Percentiles rank a stretch among this genome's conserved stretches.
These are phyloP conservation scores for Luffia ferchaultella DNA, from an alignment of 2,888 invertebrate genomes.

Conservation along the genomic window DNA sequence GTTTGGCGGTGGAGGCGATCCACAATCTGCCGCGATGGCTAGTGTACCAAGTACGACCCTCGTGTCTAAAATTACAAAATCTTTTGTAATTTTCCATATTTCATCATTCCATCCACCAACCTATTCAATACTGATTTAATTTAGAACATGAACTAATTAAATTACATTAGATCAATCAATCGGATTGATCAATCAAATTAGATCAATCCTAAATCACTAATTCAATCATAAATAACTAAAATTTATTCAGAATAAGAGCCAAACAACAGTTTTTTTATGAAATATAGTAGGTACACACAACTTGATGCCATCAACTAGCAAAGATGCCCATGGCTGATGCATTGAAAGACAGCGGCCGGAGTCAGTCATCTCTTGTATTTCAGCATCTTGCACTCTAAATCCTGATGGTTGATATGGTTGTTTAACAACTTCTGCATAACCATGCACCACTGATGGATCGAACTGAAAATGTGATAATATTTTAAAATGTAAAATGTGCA, in stretches of 20 bases:
- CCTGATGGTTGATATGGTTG: constrained; percentile 14
- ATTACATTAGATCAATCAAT: too few relatives aligned
- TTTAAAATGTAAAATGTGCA: too few relatives aligned
- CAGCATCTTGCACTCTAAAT: constrained; percentile 76
- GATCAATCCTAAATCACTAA: too few relatives aligned
- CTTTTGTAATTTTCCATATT: too few relatives aligned
- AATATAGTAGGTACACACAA: too few relatives aligned
- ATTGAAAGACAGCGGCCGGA: constrained; percentile 89
- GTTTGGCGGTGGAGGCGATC: constrained; percentile 90
- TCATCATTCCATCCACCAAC: too few relatives aligned
- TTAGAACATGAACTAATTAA: too few relatives aligned
- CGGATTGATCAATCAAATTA: too few relatives aligned
- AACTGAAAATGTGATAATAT: constrained; percentile 31
- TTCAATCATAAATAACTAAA: too few relatives aligned
- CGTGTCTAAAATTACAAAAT: constrained; percentile 85
- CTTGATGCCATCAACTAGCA: constrained; percentile 93
- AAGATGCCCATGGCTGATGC: constrained; percentile 96
- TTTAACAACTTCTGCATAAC: constrained; percentile 17
- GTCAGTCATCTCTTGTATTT: constrained; percentile 84
- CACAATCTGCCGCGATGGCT: constrained; percentile 91
- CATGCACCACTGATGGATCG: constrained; percentile 27
- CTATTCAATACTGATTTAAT: too few relatives aligned
- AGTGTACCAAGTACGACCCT: constrained; percentile 94
- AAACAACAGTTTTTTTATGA: too few relatives aligned
- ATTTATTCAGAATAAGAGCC: too few relatives aligned